These are phyloP conservation scores for Orchestia grillus DNA, from an alignment of 1,140 invertebrate genomes.

Conservation along the genomic window DNA sequence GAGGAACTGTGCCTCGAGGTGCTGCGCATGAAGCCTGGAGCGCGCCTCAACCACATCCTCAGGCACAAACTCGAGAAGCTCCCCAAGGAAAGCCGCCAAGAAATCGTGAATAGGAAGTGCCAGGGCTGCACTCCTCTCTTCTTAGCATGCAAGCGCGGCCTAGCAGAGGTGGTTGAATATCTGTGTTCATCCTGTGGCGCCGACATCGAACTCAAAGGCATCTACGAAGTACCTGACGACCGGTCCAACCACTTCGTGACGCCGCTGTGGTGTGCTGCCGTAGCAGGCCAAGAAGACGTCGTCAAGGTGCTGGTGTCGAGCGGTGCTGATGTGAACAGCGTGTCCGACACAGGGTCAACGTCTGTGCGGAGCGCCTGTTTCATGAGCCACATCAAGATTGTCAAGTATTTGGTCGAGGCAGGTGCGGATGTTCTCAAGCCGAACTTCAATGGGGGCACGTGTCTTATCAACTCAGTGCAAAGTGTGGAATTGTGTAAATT, in stretches of 20 bases:
- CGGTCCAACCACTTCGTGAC: conserved; percentile 85
- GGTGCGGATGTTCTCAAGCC: conserved; percentile 88
- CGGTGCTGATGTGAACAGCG: conserved; percentile 86
- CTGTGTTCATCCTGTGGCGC: conserved; percentile 85
- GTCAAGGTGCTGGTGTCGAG: conserved; percentile 83
- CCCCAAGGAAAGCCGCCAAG: conserved; percentile 74
- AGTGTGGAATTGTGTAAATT: conserved; percentile 85
- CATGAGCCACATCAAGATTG: conserved; percentile 88
- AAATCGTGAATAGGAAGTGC: conserved; percentile 75
- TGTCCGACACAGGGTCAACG: conserved; percentile 90
- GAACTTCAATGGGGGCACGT: conserved; percentile 93
- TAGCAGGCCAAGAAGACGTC: conserved; percentile 86
- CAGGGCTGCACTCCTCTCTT: conserved; percentile 90
- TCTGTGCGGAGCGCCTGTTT: conserved; percentile 91
- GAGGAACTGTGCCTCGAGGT: background rate
- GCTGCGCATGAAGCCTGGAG: conserved; percentile 75
- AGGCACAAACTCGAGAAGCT: conserved; percentile 71
- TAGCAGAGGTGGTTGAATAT: conserved; percentile 87
- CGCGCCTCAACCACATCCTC: conserved; percentile 77
- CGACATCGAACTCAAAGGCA: conserved; percentile 86
- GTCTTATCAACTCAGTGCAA: conserved; percentile 93
- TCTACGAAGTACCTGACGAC: conserved; percentile 74
- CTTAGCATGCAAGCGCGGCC: conserved; percentile 85
- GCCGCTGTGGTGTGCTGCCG: conserved; percentile 91
- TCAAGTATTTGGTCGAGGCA: conserved; percentile 84